Base-by-base conservation (phyloP, 2,888 invertebrate genomes). In the Thera britannica region DNA sequence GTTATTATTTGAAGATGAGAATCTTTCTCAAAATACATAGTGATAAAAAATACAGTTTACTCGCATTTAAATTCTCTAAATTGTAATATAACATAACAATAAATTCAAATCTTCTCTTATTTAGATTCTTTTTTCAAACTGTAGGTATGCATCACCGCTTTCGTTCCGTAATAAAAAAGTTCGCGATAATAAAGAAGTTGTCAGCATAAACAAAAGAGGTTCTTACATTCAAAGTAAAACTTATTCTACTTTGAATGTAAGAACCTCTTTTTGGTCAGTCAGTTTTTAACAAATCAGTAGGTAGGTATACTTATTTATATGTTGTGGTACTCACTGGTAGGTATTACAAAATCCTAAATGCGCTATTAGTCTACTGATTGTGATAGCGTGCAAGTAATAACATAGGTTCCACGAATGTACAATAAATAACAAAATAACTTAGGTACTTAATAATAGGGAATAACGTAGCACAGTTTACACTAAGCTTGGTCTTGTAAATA, bases 401-500 rank as follows among this genome's bases (percentile, higher is more conserved):
- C 54, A 59, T 64, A 65, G 59, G 57, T 70, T 62, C 71, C 65
- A 72, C 64, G 61, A 73, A 73, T 77, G 73, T 77, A 76, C 74
- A 75, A 75, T 72, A 68, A 72, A 67, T 71, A 71, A 77, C 71
- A 73, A 72, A 68, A 70, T 70, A 69, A 74, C 63, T 61, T 67
- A 62, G 63, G 44, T 46, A 46, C 44, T 44, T 44, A 7, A 46
- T 65, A 62, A 61, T 65, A 74, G 70, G 62, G 55, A 74, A 74
- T 77, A 76, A 83, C 74, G 82, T 89, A 88, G 87, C 82, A 83
- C 85, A 82, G 80, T 85, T 86, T 83, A 73, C 80, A 78, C 83
- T 89, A 89, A 89, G 90, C 89, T 88, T 90, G 84, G 85, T 85
- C 85, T 79, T 92, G 93, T 92, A 93, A 87, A 93, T 92, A 91